Evolutionary conservation across 2,113 vertebrate genomes (phyloP).

Genomic region (Ciconia stormi): DNA sequence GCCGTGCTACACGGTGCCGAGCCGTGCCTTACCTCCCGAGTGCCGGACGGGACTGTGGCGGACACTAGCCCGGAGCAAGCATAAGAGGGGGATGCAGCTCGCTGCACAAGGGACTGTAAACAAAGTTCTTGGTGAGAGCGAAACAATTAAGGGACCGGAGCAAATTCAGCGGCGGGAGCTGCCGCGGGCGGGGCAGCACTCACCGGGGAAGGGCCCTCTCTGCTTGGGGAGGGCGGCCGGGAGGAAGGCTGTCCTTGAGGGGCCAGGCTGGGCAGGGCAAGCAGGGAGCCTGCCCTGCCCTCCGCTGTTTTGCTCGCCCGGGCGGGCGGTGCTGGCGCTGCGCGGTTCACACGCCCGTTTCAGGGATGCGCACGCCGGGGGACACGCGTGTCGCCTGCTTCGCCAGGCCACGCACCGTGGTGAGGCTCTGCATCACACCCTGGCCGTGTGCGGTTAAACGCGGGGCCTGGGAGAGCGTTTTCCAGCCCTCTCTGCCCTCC

Average conservation of each 20-base stretch:
- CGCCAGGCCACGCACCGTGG: background rate
- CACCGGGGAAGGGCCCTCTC: background rate
- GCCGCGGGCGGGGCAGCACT: background rate
- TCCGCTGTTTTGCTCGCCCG: background rate
- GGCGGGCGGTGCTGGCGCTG: background rate
- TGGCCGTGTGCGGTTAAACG: background rate
- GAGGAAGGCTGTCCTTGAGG: background rate
- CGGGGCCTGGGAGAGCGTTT: background rate
- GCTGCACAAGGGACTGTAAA: conserved; percentile 66
- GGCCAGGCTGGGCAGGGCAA: background rate
- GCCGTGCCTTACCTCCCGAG: conserved; percentile 72
- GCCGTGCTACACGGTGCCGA: background rate
- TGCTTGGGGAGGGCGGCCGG: background rate
- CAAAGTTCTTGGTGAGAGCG: conserved; percentile 67
- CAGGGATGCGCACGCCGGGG: background rate
- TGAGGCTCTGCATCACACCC: background rate
- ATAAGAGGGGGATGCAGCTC: conserved; percentile 54
- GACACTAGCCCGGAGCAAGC: background rate
- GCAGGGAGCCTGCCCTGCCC: background rate
- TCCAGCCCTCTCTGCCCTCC: background rate
- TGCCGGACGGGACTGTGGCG: conserved; percentile 58
- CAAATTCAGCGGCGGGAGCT: conserved; percentile 53
- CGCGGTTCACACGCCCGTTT: fast-evolving
- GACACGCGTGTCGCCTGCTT: background rate
- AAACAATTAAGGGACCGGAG: conserved; percentile 71